phyloP scores from a whole-genome alignment of 2,888 invertebrate genomes.

The Scaptomyza caliginosa region DNA sequence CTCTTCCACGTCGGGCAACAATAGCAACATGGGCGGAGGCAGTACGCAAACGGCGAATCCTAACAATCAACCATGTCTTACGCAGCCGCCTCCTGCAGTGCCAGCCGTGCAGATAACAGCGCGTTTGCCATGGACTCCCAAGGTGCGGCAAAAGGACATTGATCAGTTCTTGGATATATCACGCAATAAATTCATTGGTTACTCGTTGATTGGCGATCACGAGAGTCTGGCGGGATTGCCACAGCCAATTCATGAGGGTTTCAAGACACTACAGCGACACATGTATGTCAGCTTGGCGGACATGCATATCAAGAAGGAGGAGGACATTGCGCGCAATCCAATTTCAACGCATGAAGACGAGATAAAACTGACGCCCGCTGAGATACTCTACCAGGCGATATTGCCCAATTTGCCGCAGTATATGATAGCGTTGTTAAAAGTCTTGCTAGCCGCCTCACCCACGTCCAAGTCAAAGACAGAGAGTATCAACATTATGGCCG shows the following conservation, averaged over 20 bases:
- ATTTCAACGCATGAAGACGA: conserved; percentile 93
- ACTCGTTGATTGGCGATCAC: conserved; percentile 93
- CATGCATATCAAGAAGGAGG: conserved; percentile 95
- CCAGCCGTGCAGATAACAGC: conserved; percentile 81
- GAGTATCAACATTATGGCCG: conserved; percentile 98
- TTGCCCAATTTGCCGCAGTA: conserved; percentile 98
- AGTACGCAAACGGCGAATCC: conserved; percentile 68
- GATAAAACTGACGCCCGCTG: conserved; percentile 92
- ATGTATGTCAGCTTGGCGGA: conserved; percentile 97
- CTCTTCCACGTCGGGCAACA: conserved; percentile 67
- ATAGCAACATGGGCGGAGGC: conserved; percentile 24
- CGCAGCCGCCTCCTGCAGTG: conserved; percentile 62
- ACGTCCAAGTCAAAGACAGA: conserved; percentile 99
- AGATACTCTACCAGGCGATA: conserved; percentile 96
- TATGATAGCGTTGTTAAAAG: conserved; percentile 98
- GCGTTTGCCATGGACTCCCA: conserved; percentile 96
- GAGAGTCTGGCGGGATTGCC: conserved; percentile 97
- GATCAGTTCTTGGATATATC: conserved; percentile 96
- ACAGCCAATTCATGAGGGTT: conserved; percentile 98
- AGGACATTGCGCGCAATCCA: conserved; percentile 95
- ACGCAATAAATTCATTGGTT: conserved; percentile 97
- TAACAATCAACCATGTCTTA: conserved; percentile 77
- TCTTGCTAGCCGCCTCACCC: conserved; percentile 98
- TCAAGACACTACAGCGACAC: conserved; percentile 93
- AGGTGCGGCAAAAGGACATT: conserved; percentile 96